Evolutionary conservation across 1,140 invertebrate species (phyloP), one percentile per base, ranked within the genome.

Genomic region (Dendrolimus punctatus): DNA sequence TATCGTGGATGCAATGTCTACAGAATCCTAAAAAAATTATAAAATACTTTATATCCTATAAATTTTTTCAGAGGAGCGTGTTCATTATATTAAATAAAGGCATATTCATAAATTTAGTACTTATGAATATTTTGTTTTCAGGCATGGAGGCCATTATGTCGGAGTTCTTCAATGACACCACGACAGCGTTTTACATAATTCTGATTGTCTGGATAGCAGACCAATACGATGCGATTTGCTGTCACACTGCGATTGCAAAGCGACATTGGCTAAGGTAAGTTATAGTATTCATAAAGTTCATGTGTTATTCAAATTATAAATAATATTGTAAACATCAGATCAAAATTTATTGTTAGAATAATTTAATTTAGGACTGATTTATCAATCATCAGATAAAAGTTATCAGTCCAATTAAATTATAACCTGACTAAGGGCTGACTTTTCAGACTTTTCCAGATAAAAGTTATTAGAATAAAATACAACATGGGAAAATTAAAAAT

Each of bases 61-160:
- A 23, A 23, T 8, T 45, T n/a, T 44, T 45, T 6, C 7, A 10
- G 43, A 9, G 6, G n/a, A n/a, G 1, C n/a, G 1, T 7, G 41
- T n/a, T 6, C 6, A 42, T 4, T 7, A 42, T 42, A 42, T 42
- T n/a, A 42, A 42, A 42, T 7, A 9, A 8, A 45, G 23, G 6
- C 6, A 6, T 38, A 38, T 48, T 48, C 6, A 6, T 8, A 46
- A 43, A 54, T 47, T 47, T 36, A 4, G 23, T 47, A 36, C 8
- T 37, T 4, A 37, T 6, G 5, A 47, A 47, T 45, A 54, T 42
- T 64, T 91, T 91, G 42, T 71, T 54, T 7, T n/a, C 85, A 99
- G 97, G 98, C 41, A 99, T 99, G 97, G 98, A 99, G 84, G 97
- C 98, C 0, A 99, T 99, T 50, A 99, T 99, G 98, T 98, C 97